Evolutionary conservation across 2,113 vertebrate species (phyloP), one percentile per base, ranked within the genome.

Genomic region (Rhinolophus sinicus): DNA sequence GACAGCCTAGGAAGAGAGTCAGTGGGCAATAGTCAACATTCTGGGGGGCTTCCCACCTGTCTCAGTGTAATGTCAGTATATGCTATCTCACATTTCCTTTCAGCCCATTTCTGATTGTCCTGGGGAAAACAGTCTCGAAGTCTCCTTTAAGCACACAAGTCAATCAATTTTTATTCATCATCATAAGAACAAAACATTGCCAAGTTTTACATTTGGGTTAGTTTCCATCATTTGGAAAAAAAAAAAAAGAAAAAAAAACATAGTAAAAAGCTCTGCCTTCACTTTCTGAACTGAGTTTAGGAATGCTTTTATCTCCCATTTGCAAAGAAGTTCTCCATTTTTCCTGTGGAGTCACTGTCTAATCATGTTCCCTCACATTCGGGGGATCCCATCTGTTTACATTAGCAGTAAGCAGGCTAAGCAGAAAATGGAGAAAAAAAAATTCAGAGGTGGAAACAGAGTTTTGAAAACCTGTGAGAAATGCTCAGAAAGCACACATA

Each of bases 371-470:
- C 50, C 80, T 93, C 4, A 0, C 64, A 90, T 80, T 85, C 4
- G 16, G 72, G 65, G 38, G 40, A 87, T 86, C 80, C 87, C 87
- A 89, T 97, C 82, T 96, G 93, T 80, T 90, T 90, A 93, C 0
- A 0, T 82, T 80, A 94, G 78, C 69, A 58, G 58, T 82, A 30
- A 97, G 6, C 44, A 65, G 35, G 54, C 56, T 40, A 82, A 64
- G 73, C 83, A 92, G n/a, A 92, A 96, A 93, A 87, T 40, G n/a
- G 50, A 88, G n/a, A 2, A 10, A 22, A 30, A 16, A 60, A 73
- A 86, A 54, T 52, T 94, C n/a, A 35, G 88, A 95, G 30, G 56
- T 52, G 22, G 72, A 95, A 95, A 83, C 4, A 28, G 30, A 92
- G 24, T 69, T 86, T 82, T 93, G 60, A 78, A 95, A 96, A 54